These are phyloP conservation scores for Artemisiospiza belli DNA, from an alignment of 2,113 vertebrate genomes.

Conservation along the genomic window DNA sequence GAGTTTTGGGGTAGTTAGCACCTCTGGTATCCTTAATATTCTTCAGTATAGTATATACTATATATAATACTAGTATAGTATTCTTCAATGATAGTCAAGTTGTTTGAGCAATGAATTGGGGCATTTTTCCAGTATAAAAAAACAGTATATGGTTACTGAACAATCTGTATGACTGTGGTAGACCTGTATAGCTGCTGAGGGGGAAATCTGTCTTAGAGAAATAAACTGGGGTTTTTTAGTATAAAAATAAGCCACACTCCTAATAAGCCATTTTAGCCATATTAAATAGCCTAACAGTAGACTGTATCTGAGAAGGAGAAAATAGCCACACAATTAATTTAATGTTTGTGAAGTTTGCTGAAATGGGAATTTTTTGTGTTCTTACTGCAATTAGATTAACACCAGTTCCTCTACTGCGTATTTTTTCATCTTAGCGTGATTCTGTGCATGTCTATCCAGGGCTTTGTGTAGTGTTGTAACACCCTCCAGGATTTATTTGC, in stretches of 20 bases:
- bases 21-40: neutral
- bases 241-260: neutral
- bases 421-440: neutral
- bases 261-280: neutral
- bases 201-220: neutral
- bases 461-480: neutral
- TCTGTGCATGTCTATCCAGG: neutral
- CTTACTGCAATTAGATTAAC: neutral
- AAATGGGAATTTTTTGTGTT: neutral
- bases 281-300: neutral
- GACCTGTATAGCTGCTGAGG: neutral
- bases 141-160: neutral
- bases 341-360: neutral
- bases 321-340: neutral
- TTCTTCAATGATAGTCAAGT: neutral
- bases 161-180: accelerated
- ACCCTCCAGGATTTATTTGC: neutral
- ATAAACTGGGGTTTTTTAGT: neutral
- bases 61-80: neutral
- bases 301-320: neutral
- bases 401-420: accelerated
- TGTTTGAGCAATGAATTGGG: neutral
- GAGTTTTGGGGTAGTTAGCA: neutral
- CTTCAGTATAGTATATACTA: neutral
- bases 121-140: neutral